Evolutionary conservation across 2,113 vertebrate species (phyloP).

Genomic region (Marmota monax): DNA sequence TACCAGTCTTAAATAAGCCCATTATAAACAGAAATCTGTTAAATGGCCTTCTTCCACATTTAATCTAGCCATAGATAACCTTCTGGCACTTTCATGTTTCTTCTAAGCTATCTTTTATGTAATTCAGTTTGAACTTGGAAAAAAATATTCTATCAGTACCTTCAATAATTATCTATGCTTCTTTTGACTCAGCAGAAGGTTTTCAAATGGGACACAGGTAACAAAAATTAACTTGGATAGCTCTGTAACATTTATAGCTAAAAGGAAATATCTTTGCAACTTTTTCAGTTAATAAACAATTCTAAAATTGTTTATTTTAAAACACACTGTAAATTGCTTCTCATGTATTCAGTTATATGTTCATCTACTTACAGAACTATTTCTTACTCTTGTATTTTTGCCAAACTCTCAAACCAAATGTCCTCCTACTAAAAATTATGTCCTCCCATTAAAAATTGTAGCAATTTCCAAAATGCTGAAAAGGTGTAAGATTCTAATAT

Average conservation of each 20-base stretch:
- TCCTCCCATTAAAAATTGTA: constrained; percentile 21
- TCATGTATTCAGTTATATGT: background rate
- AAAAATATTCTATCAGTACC: constrained; percentile 39
- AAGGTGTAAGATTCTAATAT: constrained; percentile 41
- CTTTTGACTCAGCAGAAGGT: constrained; percentile 12
- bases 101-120: constrained; percentile 39
- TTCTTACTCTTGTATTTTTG: constrained; percentile 36
- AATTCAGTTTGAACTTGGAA: constrained; percentile 37
- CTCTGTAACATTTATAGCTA: constrained; percentile 36
- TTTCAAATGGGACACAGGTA: constrained; percentile 44
- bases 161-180: constrained; percentile 22
- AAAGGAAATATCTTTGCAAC: constrained; percentile 32
- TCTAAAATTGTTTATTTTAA: constrained; percentile 53
- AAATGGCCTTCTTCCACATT: background rate
- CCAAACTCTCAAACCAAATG: background rate
- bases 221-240: constrained; percentile 43
- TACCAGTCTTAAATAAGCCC: constrained; percentile 25
- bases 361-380: background rate
- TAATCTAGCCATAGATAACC: background rate
- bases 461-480: constrained; percentile 36
- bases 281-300: constrained; percentile 45
- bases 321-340: constrained; percentile 8
- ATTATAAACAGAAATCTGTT: constrained; percentile 42
- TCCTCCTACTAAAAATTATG: too few relatives aligned
- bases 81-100: background rate